phyloP scores from a whole-genome alignment of 2,113 vertebrate genomes.

The Antechinus stuartii region DNA sequence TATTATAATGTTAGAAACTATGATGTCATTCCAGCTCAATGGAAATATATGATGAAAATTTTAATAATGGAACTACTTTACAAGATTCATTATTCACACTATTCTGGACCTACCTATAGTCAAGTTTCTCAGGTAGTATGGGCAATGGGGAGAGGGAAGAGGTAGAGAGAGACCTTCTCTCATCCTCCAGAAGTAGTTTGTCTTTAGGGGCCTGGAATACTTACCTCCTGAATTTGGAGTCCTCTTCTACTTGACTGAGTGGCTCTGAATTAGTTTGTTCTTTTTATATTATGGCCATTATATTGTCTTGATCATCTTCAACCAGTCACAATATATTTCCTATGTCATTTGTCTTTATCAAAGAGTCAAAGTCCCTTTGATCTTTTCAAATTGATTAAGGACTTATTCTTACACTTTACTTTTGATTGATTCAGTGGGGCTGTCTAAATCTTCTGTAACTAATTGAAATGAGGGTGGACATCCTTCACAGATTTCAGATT shows the following conservation, averaged over 20 bases:
- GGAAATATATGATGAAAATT: background rate
- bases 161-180: no score
- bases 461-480: background rate
- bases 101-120: background rate
- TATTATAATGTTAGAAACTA: background rate
- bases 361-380: background rate
- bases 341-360: background rate
- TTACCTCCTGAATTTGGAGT: background rate
- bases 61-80: background rate
- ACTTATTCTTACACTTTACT: background rate
- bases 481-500: background rate
- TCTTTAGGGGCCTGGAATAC: background rate
- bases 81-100: background rate
- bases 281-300: background rate
- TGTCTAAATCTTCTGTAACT: background rate
- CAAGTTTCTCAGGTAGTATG: background rate
- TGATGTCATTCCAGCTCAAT: background rate
- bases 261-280: background rate
- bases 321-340: background rate
- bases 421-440: background rate
- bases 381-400: background rate
- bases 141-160: background rate
- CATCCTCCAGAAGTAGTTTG: background rate
- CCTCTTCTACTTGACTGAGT: background rate
- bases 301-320: background rate